These are phyloP conservation scores for Bacillus rossius DNA, from an alignment of 1,140 invertebrate species.

Conservation along the genomic window DNA sequence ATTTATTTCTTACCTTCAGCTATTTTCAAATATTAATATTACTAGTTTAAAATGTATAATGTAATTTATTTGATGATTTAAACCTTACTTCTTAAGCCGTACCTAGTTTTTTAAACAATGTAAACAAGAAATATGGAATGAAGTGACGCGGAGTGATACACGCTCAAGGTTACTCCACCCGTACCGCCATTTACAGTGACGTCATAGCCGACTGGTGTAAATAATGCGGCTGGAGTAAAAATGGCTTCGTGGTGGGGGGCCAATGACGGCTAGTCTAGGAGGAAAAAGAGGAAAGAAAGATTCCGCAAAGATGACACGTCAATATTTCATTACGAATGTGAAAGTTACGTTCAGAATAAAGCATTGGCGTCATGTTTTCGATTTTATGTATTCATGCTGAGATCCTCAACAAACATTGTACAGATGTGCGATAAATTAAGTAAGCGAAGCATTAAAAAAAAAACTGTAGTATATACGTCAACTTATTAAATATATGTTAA, in stretches of 20 bases:
- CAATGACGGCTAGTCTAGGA: background rate
- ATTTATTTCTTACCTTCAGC: background rate
- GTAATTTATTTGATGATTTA: background rate
- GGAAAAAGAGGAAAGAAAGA: background rate
- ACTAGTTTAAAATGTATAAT: too few relatives aligned
- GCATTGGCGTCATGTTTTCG: too few relatives aligned
- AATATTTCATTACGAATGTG: too few relatives aligned
- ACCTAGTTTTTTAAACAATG: conserved; percentile 2
- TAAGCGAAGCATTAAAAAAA: too few relatives aligned
- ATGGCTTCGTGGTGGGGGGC: background rate
- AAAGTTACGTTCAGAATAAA: too few relatives aligned
- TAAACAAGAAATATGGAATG: conserved; percentile 22
- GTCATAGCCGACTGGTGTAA: conserved; percentile 4
- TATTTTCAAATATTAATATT: too few relatives aligned
- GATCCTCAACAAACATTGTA: too few relatives aligned
- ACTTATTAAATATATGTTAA: too few relatives aligned
- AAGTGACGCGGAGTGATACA: conserved; percentile 25
- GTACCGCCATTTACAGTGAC: conserved; percentile 20
- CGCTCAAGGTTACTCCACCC: conserved; percentile 28
- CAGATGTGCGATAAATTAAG: too few relatives aligned
- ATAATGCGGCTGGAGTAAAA: conserved; percentile 2
- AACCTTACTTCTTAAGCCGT: background rate
- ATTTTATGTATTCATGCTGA: too few relatives aligned
- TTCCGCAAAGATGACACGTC: too few relatives aligned
- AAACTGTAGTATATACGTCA: too few relatives aligned